Base-by-base conservation (phyloP, 1,140 invertebrate genomes). In the Dendroctonus valens region DNA sequence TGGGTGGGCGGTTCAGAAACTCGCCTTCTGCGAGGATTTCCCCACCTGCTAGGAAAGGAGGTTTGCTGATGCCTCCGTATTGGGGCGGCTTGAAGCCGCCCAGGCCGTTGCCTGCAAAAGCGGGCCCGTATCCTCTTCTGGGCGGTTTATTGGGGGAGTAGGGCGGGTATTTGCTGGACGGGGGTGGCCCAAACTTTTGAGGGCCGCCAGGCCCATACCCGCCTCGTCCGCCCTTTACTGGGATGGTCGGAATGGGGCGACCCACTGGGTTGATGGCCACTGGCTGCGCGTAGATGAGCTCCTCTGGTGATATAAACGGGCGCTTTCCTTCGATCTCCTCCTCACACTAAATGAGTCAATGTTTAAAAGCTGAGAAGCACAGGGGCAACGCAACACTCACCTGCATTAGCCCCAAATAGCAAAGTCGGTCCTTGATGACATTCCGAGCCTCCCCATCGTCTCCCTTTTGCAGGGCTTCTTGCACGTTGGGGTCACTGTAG, bases 181-280 rank as follows among this genome's bases (percentile, higher is more conserved):
- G 75, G 5, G 78, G 79, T 46, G 78, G 75, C 14, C 76, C 75
- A 4, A 74, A 79, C 42, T 78, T 69, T 9, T 44, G 37, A 15
- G 69, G 71, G 61, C 84, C 86, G 0, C 86, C 80, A n/a, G 86
- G 83, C 6, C 86, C 85, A 67, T 90, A 90, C 79, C 82, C 60
- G 50, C 70, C 66, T 3, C 81, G 79, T 38, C 85, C 85, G 40
- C 85, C 82, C 69, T 87, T 85, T 0, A 91, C 75, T 0, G 89
- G 85, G 66, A 91, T 87, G 1, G 90, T 89, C 38, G 90, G 86
- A 65, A 91, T 84, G 15, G 88, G 90, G 70, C 82, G 83, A 42
- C 89, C 90, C 7, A 91, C 85, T 40, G 87, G 89, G 67, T 89
- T 90, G n/a, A 91, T 87, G n/a, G 86, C 87, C n/a, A 91, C 89